A percentile compares a stretch with the other conserved stretches of the same genome.
Evolutionary conservation across 2,113 vertebrate genomes (phyloP).

Genomic region (Corythoichthys intestinalis): DNA sequence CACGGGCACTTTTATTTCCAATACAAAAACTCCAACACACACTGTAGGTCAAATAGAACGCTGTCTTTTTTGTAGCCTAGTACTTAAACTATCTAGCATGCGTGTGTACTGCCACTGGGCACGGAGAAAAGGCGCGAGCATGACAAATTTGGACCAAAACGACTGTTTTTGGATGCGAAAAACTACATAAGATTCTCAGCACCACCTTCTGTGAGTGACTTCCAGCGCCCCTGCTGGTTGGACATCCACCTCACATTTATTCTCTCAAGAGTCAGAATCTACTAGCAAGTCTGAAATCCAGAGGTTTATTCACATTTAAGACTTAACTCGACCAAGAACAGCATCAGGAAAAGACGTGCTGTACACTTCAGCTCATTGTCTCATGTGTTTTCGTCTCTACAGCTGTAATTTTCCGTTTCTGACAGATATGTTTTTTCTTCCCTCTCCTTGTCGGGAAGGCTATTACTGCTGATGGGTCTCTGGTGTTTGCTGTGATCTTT

Average conservation of each 20-base stretch:
- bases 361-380: slow-evolving; percentile 32
- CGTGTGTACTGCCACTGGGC: too few species aligned
- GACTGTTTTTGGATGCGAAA: too few species aligned
- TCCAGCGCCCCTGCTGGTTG: neutral
- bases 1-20: too few species aligned
- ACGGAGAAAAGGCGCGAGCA: too few species aligned
- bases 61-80: too few species aligned
- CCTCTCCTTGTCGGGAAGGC: slow-evolving; percentile 36
- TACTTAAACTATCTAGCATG: too few species aligned
- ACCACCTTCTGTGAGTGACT: too few species aligned
- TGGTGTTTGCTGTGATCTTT: slow-evolving; percentile 66
- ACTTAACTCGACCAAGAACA: slow-evolving; percentile 7
- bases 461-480: slow-evolving; percentile 66
- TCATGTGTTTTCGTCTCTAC: slow-evolving; percentile 24
- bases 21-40: too few species aligned
- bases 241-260: slow-evolving; percentile 39
- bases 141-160: too few species aligned
- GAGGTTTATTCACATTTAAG: slow-evolving; percentile 29
- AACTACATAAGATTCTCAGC: too few species aligned
- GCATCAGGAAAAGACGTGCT: slow-evolving; percentile 18
- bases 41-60: too few species aligned
- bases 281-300: slow-evolving; percentile 6
- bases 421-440: slow-evolving; percentile 36
- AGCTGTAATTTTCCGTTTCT: slow-evolving; percentile 35
- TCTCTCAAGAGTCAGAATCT: slow-evolving; percentile 23